These are phyloP conservation scores for Drosophila azteca DNA, from an alignment of 1,140 invertebrate species.

Conservation along the genomic window DNA sequence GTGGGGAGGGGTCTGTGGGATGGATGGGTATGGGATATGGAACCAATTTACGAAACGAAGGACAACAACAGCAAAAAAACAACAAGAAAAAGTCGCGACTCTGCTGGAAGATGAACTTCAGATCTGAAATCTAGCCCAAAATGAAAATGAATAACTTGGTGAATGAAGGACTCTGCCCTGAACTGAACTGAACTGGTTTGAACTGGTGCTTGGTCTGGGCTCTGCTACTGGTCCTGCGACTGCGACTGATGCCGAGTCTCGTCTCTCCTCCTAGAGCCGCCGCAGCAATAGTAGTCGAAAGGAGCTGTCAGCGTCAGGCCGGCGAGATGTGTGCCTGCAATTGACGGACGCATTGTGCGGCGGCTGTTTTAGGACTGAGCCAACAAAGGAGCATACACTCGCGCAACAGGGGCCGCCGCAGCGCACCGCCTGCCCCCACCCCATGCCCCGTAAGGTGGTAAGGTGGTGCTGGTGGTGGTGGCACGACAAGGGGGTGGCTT, in stretches of 20 bases:
- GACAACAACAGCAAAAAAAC: constrained; percentile 16
- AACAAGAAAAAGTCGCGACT: constrained; percentile 14
- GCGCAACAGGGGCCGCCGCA: constrained; percentile 68
- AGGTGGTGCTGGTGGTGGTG: too few relatives aligned
- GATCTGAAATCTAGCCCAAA: constrained; percentile 70
- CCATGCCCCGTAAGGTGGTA: too few relatives aligned
- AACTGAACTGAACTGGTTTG: constrained; percentile 19
- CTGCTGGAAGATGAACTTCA: constrained; percentile 64
- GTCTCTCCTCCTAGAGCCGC: neutral
- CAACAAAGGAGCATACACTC: constrained; percentile 61
- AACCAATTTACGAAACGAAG: constrained; percentile 64
- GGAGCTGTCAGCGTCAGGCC: constrained; percentile 68
- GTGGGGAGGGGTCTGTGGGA: neutral
- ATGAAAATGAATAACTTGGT: constrained; percentile 66
- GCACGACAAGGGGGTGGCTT: constrained; percentile 35
- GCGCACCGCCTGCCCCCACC: constrained; percentile 13
- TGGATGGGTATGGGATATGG: constrained; percentile 19
- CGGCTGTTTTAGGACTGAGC: constrained; percentile 73
- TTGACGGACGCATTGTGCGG: constrained; percentile 76
- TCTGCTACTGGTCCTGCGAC: constrained; percentile 3
- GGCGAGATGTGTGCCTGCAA: constrained; percentile 56
- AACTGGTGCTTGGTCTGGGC: constrained; percentile 8
- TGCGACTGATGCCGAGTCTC: constrained; percentile 10
- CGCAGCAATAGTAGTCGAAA: constrained; percentile 5
- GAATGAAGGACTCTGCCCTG: constrained; percentile 15